Conservation (phyloP, 2,797 vertebrate species). For the Peromyscus eremicus region DNA sequence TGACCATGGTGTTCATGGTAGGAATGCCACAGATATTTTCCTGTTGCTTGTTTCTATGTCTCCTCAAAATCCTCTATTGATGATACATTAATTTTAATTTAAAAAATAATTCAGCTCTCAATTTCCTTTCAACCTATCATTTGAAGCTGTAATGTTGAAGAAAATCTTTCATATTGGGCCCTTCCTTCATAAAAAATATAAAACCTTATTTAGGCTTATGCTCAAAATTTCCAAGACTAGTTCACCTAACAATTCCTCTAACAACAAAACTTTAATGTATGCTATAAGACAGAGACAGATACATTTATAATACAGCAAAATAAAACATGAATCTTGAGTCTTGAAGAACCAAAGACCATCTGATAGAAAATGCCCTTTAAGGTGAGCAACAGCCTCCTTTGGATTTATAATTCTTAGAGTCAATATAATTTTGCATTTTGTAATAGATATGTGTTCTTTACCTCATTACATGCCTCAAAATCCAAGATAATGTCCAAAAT, state of each 20-base stretch:
- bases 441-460: not conserved
- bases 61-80: conserved; percentile 27
- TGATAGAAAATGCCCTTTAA: not conserved
- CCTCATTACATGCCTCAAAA: not conserved
- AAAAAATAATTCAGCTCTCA: not conserved
- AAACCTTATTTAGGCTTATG: not conserved
- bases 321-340: conserved; percentile 3
- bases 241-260: not conserved
- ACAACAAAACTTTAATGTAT: not conserved
- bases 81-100: not conserved
- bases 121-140: conserved; percentile 5
- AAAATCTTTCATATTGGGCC: not conserved
- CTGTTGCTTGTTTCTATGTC: not conserved
- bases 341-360: not conserved
- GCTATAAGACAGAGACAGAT: conserved; percentile 9
- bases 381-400: not conserved
- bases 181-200: not conserved
- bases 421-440: not conserved
- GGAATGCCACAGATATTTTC: not conserved
- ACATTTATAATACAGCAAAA: not conserved
- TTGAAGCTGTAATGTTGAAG: conserved; percentile 4
- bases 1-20: not conserved
- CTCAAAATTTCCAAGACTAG: not conserved
- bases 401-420: not conserved
- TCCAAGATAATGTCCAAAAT: not conserved